These are phyloP conservation scores for Hartigia nigra DNA, from an alignment of 2,888 invertebrate species.

Conservation along the genomic window DNA sequence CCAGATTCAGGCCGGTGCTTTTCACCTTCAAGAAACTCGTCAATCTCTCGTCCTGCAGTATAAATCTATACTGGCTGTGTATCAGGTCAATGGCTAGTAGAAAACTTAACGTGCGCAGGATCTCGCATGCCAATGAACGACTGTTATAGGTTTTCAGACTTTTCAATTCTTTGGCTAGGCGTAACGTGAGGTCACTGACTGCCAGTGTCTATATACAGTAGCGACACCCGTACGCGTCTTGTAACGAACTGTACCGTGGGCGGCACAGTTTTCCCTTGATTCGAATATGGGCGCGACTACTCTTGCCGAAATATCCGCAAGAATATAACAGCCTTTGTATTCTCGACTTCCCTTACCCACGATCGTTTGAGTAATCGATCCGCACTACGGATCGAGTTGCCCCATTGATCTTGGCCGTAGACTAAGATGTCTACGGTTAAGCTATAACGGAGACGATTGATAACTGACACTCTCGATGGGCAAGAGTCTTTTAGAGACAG, in stretches of 20 bases:
- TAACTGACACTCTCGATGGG: not conserved
- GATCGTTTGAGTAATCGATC: not conserved
- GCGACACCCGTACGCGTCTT: not conserved
- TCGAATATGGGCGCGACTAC: not conserved
- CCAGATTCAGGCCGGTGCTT: conserved; percentile 2
- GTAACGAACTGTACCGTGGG: not conserved
- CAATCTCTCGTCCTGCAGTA: not conserved
- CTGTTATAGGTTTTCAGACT: not conserved
- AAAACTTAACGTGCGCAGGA: not conserved
- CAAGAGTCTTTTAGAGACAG: not conserved
- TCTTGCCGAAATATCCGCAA: not conserved
- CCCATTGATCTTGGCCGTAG: not conserved
- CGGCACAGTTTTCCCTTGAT: conserved; percentile 6
- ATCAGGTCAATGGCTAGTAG: not conserved
- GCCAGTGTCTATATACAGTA: not conserved
- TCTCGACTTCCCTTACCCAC: not conserved
- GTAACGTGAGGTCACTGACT: conserved; percentile 1
- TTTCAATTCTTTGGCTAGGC: not conserved
- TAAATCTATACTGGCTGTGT: not conserved
- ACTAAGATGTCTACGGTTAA: not conserved
- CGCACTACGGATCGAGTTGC: not conserved
- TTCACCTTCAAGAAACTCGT: not conserved
- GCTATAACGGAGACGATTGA: not conserved
- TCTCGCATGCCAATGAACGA: not conserved
- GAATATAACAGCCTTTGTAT: not conserved